A percentile compares a stretch with the other conserved stretches of the same genome.
Evolutionary conservation across 2,113 vertebrate genomes (phyloP).

Genomic region (Columbina picui): DNA sequence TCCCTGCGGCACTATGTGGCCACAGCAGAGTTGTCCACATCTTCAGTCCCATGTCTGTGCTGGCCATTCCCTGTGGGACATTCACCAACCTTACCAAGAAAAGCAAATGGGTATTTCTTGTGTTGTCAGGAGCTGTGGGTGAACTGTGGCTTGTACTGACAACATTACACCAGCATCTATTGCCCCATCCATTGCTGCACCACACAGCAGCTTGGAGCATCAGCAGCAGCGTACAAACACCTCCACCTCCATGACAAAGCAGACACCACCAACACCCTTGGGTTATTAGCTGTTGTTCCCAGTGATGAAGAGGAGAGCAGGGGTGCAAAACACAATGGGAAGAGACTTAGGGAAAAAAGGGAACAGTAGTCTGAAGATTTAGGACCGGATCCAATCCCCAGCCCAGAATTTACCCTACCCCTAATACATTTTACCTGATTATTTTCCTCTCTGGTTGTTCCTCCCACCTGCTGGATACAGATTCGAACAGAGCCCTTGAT

Average conservation of each 20-base stretch:
- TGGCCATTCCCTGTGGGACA: background rate
- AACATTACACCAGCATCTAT: fast-evolving
- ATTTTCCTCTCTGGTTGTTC: fast-evolving
- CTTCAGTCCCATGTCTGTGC: fast-evolving
- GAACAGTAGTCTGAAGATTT: background rate
- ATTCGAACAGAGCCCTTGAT: background rate
- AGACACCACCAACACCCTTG: fast-evolving
- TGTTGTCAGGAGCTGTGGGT: background rate
- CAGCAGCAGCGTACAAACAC: background rate
- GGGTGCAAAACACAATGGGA: background rate
- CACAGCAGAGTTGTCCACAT: background rate
- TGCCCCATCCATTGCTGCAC: background rate
- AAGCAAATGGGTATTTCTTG: background rate
- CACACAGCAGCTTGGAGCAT: background rate
- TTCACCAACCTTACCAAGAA: background rate
- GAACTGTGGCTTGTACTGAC: background rate
- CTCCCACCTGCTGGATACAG: background rate
- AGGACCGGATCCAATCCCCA: background rate
- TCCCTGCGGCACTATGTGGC: fast-evolving
- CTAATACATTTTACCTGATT: background rate
- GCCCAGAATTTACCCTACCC: background rate
- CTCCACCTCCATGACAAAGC: background rate
- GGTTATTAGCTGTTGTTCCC: background rate
- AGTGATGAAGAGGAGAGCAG: background rate
- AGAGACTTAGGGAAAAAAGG: background rate